A percentile compares a stretch with the other conserved stretches of the same genome.
These are phyloP conservation scores for Enteromius mattozi DNA, from an alignment of 2,797 vertebrate species.

Conservation along the genomic window DNA sequence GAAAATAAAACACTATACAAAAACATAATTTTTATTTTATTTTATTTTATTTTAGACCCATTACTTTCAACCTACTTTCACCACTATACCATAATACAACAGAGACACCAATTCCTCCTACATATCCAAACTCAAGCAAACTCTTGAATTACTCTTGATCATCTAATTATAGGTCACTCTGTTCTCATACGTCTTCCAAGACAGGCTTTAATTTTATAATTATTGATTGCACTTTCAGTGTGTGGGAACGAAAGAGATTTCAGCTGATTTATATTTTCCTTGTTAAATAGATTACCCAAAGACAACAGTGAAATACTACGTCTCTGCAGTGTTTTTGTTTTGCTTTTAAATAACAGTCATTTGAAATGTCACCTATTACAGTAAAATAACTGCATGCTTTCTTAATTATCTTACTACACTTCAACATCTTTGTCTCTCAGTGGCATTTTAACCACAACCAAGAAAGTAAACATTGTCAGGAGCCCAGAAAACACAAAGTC, in stretches of 20 bases:
- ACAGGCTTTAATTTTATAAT: conserved; percentile 24
- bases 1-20: background rate
- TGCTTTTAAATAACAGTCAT: conserved; percentile 25
- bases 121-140: conserved; percentile 12
- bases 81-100: background rate
- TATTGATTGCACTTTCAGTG: conserved; percentile 31
- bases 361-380: background rate
- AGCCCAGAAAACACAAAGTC: conserved; percentile 17
- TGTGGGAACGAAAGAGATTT: background rate
- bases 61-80: conserved; percentile 41
- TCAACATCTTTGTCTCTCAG: background rate
- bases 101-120: background rate
- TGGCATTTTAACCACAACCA: background rate
- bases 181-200: conserved; percentile 21
- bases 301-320: background rate
- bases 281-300: conserved; percentile 41
- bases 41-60: background rate
- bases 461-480: background rate
- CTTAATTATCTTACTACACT: background rate
- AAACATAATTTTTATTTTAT: background rate
- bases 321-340: background rate
- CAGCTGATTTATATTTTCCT: background rate
- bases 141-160: conserved; percentile 14
- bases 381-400: conserved; percentile 13
- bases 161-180: conserved; percentile 45